Conservation (phyloP, 2,113 vertebrate genomes). For the Uria aalge region DNA sequence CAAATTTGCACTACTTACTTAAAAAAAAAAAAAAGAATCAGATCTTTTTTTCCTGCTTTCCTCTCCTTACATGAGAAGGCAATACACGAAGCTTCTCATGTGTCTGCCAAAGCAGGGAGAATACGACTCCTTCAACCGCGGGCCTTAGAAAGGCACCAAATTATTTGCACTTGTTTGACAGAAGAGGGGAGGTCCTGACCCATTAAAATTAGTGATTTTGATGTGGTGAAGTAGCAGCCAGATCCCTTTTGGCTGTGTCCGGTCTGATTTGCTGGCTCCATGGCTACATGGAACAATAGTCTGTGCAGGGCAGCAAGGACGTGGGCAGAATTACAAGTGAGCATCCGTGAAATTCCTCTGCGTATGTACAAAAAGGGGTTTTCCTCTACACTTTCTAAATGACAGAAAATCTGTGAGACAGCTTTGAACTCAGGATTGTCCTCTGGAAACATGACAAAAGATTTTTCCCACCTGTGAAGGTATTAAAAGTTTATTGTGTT, state of each 20-base stretch:
- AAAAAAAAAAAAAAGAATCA: neutral
- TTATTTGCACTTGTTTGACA: neutral
- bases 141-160: neutral
- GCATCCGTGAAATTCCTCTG: neutral
- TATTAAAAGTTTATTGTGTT: neutral
- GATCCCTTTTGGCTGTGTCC: neutral
- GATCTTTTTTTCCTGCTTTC: neutral
- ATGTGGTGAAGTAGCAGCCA: neutral
- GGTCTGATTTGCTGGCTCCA: neutral
- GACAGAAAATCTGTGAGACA: neutral
- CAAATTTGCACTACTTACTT: neutral
- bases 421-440: neutral
- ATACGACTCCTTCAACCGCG: neutral
- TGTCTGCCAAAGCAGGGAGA: neutral
- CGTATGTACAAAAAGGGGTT: neutral
- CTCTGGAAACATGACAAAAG: neutral
- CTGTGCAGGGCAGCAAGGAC: constrained; percentile 19
- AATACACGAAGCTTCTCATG: neutral
- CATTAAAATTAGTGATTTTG: neutral
- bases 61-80: neutral
- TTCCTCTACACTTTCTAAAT: neutral
- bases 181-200: neutral
- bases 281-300: neutral
- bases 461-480: neutral
- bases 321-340: constrained; percentile 44